phyloP scores from a whole-genome alignment of 1,140 invertebrate genomes.

The Glossosoma conforme region DNA sequence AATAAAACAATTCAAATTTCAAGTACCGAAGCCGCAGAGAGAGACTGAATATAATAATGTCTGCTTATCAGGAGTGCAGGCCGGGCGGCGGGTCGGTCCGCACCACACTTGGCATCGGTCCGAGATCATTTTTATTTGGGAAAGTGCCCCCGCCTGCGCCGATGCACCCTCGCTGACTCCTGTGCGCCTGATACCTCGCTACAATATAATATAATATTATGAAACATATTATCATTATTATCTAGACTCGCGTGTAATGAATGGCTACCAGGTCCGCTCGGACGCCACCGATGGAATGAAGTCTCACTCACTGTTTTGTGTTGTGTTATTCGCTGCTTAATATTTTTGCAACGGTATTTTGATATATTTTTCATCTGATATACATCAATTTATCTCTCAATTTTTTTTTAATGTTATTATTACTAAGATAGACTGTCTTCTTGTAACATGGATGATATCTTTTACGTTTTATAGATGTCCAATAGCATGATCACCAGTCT shows the following conservation, averaged over 20 bases:
- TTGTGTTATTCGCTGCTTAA: too few relatives aligned
- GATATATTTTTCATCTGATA: too few relatives aligned
- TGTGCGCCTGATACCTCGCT: slow-evolving; percentile 23
- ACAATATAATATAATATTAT: slow-evolving; percentile 30
- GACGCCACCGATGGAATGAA: too few relatives aligned
- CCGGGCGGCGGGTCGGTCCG: background rate
- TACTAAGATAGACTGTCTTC: too few relatives aligned
- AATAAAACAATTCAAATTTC: slow-evolving; percentile 12
- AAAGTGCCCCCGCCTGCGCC: slow-evolving; percentile 21
- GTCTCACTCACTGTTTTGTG: too few relatives aligned
- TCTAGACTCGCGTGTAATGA: slow-evolving; percentile 27
- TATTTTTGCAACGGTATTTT: too few relatives aligned
- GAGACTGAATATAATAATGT: slow-evolving; percentile 29
- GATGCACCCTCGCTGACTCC: slow-evolving; percentile 18
- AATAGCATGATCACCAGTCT: too few relatives aligned
- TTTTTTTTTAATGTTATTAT: too few relatives aligned
- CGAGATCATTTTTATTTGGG: slow-evolving; percentile 31
- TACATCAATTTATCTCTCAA: too few relatives aligned
- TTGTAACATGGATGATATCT: too few relatives aligned
- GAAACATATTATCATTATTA: slow-evolving; percentile 32
- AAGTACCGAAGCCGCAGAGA: slow-evolving; percentile 14
- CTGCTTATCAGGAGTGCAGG: slow-evolving; percentile 20
- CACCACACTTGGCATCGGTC: slow-evolving; percentile 26
- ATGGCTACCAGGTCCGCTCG: too few relatives aligned
- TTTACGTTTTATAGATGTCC: too few relatives aligned